A percentile compares a stretch with the other conserved stretches of the same genome.
These are phyloP conservation scores for Cephonodes hylas DNA, from an alignment of 2,888 invertebrate genomes.

Conservation along the genomic window DNA sequence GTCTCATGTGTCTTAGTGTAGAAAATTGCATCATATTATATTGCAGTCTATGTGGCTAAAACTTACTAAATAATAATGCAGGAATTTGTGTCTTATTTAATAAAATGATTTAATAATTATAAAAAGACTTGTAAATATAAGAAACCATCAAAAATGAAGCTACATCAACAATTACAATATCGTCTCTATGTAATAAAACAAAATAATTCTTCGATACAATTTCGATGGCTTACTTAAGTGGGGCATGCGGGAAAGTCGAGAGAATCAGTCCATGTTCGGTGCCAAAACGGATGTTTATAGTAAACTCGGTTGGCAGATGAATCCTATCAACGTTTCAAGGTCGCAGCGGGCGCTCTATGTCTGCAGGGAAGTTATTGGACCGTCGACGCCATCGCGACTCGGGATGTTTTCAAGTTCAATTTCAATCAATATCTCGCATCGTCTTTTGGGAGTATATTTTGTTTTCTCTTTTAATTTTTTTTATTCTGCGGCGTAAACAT, in stretches of 20 bases:
- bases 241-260: background rate
- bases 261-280: background rate
- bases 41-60: no score
- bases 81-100: no score
- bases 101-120: no score
- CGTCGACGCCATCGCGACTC: background rate
- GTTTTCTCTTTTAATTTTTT: background rate
- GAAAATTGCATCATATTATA: no score
- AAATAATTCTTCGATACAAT: no score
- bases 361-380: slow-evolving; percentile 2
- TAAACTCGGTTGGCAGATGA: slow-evolving; percentile 1
- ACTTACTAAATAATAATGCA: no score
- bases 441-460: background rate
- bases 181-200: no score
- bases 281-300: slow-evolving; percentile 5
- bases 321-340: slow-evolving; percentile 1
- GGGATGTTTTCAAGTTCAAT: background rate
- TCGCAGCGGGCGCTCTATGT: background rate
- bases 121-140: no score
- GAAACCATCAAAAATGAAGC: no score
- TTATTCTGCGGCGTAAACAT: background rate
- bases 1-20: no score
- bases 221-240: background rate
- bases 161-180: no score
- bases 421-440: slow-evolving; percentile 3